Evolutionary conservation across 2,113 vertebrate species (phyloP), one percentile per base, ranked within the genome.

Genomic region (Caracal caracal): DNA sequence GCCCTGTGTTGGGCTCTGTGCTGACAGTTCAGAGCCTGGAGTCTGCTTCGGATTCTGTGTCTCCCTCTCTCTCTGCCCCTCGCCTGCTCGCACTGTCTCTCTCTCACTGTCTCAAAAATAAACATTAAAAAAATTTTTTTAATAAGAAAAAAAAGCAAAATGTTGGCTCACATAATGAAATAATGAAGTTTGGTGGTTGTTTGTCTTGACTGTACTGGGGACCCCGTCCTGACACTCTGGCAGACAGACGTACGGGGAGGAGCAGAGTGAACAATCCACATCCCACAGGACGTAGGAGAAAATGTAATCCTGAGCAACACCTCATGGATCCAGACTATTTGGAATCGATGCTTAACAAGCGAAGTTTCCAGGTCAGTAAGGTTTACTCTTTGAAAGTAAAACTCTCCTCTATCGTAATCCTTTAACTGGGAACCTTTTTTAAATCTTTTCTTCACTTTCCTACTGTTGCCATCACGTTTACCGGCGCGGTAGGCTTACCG

Each of bases 401-500:
- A 53, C 49, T 6, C n/a, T 75, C 49, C 63, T 63, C 30, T 28
- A 10, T 1, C 3, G 24, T 13, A 10, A 43, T 37, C 22, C 19
- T 86, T 37, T 37, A 37, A 33, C 65, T 1, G n/a, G 6, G 5
- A 15, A 68, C 37, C 75, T 94, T 66, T 78, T 56, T 24, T 65
- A 75, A 49, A 22, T 47, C 7, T 26, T 47, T 43, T 49, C 24
- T 5, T 28, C 20, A 6, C 53, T 17, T 49, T 35, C 47, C 94
- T 28, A 19, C 26, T 19, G 33, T 30, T 17, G 37, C 28, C 15
- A 0, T 7, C 78, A 20, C 0, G 19, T 6, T 24, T 6, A 11
- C 17, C 0, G 47, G 9, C 3, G 10, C 1, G n/a, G 35, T 5
- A 1, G 6, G 51, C 65, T 35, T 5, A 4, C 33, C 75, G 10